A percentile compares a stretch with the other conserved stretches of the same genome.
Evolutionary conservation across 2,888 invertebrate species (phyloP).

Genomic region (Caenorhabditis drosophilae): DNA sequence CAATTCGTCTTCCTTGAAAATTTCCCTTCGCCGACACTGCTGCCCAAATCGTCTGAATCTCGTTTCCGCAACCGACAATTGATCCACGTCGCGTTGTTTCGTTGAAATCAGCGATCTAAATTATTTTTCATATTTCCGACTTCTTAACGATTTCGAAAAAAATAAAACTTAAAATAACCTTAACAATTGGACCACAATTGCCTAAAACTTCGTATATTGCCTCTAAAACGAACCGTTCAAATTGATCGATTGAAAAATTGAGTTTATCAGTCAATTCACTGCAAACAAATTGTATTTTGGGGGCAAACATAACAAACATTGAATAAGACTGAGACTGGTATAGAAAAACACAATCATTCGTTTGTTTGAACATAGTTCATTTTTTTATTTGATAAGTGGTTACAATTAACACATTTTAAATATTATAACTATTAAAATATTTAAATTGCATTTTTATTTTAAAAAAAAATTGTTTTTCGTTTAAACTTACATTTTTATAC

Average conservation of each 20-base stretch:
- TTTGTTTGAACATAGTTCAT: too few relatives aligned
- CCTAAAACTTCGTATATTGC: constrained; percentile 48
- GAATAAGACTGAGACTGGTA: too few relatives aligned
- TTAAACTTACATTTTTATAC: constrained; percentile 44
- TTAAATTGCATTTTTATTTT: too few relatives aligned
- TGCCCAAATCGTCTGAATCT: constrained; percentile 56
- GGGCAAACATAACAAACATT: too few relatives aligned
- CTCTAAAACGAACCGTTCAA: constrained; percentile 46
- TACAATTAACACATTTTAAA: too few relatives aligned
- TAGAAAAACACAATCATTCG: too few relatives aligned
- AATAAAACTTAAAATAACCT: constrained; percentile 17
- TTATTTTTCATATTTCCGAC: too few relatives aligned
- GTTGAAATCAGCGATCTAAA: constrained; percentile 51
- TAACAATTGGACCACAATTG: constrained; percentile 40
- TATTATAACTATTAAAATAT: too few relatives aligned
- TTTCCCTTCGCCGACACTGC: constrained; percentile 56
- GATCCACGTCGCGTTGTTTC: constrained; percentile 41
- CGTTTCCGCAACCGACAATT: constrained; percentile 42
- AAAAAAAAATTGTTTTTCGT: too few relatives aligned
- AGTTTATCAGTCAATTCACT: constrained; percentile 38
- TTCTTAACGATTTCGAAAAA: neutral
- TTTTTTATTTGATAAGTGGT: too few relatives aligned
- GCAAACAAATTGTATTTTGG: too few relatives aligned
- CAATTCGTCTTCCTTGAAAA: constrained; percentile 49
- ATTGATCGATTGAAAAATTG: constrained; percentile 37